phyloP scores from a whole-genome alignment of 2,113 vertebrate species.

The Crotalus horridus region DNA sequence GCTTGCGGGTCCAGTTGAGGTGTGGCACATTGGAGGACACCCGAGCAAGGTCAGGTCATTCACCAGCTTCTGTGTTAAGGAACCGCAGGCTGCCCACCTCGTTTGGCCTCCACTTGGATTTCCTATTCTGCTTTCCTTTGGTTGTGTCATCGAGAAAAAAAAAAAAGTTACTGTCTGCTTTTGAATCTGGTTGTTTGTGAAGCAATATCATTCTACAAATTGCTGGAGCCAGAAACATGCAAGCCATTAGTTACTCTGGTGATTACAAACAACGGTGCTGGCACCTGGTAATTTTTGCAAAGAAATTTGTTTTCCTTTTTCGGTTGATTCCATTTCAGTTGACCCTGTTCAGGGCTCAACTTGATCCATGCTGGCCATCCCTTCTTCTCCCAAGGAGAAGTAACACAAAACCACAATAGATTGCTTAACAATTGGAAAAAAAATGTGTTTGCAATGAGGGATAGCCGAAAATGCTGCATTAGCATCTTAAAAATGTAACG shows the following conservation, averaged over 20 bases:
- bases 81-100: neutral
- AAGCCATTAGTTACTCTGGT: neutral
- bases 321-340: neutral
- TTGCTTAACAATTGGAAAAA: neutral
- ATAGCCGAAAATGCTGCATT: neutral
- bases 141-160: neutral
- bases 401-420: neutral
- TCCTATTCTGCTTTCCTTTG: neutral
- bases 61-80: neutral
- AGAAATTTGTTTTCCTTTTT: neutral
- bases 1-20: neutral
- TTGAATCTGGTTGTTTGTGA: neutral
- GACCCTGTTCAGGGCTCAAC: neutral
- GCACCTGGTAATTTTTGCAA: neutral
- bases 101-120: neutral
- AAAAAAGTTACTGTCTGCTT: neutral
- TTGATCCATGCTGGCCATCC: too few species aligned
- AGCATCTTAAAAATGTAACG: too few species aligned
- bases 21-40: neutral
- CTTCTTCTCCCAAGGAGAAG: neutral
- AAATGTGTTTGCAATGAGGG: neutral
- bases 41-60: too few species aligned
- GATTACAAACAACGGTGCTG: neutral
- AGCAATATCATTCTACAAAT: neutral
- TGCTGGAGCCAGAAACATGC: neutral